Evolutionary conservation across 2,888 invertebrate genomes (phyloP).

Genomic region (Synanthedon myopaeformis): DNA sequence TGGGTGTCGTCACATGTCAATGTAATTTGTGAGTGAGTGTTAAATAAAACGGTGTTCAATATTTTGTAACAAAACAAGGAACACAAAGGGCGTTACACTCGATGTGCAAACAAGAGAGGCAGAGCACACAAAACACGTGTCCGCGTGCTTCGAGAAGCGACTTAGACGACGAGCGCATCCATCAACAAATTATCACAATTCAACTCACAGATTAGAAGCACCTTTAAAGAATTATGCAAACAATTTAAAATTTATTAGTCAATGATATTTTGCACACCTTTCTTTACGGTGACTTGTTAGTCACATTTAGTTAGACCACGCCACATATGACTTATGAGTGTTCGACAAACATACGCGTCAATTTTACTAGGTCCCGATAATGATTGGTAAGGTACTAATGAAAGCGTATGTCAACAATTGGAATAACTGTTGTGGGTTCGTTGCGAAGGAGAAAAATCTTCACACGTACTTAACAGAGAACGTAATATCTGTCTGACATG

Average conservation of each 20-base stretch:
- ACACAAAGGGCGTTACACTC: constrained; percentile 68
- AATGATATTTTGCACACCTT: constrained; percentile 13
- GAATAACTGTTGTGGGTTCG: constrained; percentile 30
- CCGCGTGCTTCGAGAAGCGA: constrained; percentile 23
- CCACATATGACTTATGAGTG: neutral
- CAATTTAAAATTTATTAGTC: constrained; percentile 8
- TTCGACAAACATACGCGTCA: constrained; percentile 12
- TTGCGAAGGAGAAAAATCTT: constrained; percentile 28
- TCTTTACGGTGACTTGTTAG: constrained; percentile 5
- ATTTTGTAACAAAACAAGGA: constrained; percentile 69
- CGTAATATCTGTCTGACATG: too few relatives aligned
- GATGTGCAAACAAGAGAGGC: constrained; percentile 37
- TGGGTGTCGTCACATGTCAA: constrained; percentile 51
- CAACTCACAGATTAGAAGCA: constrained; percentile 25
- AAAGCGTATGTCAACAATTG: constrained; percentile 27
- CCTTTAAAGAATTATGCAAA: constrained; percentile 5
- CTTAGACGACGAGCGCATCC: constrained; percentile 18
- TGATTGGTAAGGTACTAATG: constrained; percentile 22
- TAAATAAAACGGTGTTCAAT: constrained; percentile 70
- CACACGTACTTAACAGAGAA: constrained; percentile 30
- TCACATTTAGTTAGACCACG: constrained; percentile 8
- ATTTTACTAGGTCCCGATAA: constrained; percentile 21
- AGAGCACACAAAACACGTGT: constrained; percentile 20
- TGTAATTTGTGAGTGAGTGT: constrained; percentile 63
- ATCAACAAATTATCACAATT: constrained; percentile 57